These are phyloP conservation scores for Anolis carolinensis DNA, from an alignment of 2,113 vertebrate species.

Conservation along the genomic window DNA sequence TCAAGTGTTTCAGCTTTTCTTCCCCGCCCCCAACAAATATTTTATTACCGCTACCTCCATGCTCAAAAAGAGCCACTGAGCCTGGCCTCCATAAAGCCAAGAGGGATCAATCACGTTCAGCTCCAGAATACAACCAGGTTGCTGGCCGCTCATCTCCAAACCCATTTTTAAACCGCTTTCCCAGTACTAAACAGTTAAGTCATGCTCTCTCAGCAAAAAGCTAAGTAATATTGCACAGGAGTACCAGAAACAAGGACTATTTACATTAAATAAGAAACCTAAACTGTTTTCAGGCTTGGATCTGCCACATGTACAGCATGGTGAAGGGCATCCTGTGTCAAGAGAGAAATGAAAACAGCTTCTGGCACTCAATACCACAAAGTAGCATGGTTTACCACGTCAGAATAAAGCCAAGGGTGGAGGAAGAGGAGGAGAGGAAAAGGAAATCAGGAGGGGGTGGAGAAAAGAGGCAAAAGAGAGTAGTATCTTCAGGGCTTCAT, in stretches of 20 bases:
- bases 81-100: conserved; percentile 62
- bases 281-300: conserved; percentile 79
- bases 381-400: conserved; percentile 86
- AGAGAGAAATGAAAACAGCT: conserved; percentile 82
- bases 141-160: conserved; percentile 64
- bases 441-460: conserved; percentile 20
- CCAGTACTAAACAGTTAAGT: conserved; percentile 79
- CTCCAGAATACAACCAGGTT: conserved; percentile 54
- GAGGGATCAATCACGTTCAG: conserved; percentile 53
- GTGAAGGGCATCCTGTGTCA: conserved; percentile 80
- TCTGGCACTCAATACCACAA: conserved; percentile 85
- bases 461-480: conserved; percentile 59
- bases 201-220: conserved; percentile 80
- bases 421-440: conserved; percentile 63
- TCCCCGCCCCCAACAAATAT: conserved; percentile 36
- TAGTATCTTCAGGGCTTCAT: conserved; percentile 75
- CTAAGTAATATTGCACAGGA: conserved; percentile 89
- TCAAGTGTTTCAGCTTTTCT: conserved; percentile 75
- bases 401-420: conserved; percentile 82
- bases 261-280: conserved; percentile 92
- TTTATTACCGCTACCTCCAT: conserved; percentile 47
- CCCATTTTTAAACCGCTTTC: conserved; percentile 73
- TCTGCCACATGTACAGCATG: conserved; percentile 81
- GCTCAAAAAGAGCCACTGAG: conserved; percentile 77
- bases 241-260: conserved; percentile 89